Evolutionary conservation across 92 coral and sea anemone genomes (phyloP).

Genomic region (Desmophyllum pertusum): DNA sequence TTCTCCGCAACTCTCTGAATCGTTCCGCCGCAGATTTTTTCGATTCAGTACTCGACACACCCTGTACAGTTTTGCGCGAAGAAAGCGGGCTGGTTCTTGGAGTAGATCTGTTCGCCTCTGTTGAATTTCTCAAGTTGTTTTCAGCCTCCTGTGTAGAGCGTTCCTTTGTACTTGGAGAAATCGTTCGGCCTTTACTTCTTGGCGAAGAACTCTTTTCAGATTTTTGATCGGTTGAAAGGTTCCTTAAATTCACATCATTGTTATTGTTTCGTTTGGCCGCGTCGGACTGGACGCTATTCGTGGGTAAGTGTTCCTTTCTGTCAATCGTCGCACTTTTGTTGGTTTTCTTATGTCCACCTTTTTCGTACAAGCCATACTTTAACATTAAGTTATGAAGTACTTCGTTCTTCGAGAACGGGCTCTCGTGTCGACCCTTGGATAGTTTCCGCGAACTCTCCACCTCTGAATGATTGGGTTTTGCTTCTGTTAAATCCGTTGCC

Average conservation of each 20-base stretch:
- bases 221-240: neutral
- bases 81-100: neutral
- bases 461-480: slow-evolving; percentile 8
- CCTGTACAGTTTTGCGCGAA: neutral
- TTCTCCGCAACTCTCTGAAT: slow-evolving; percentile 35
- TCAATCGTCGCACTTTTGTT: neutral
- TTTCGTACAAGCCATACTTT: slow-evolving; percentile 88
- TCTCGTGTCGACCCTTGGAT: slow-evolving; percentile 25
- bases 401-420: slow-evolving; percentile 75
- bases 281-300: neutral
- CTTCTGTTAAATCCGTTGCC: slow-evolving; percentile 3
- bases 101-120: neutral
- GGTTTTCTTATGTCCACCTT: slow-evolving; percentile 14
- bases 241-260: neutral
- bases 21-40: slow-evolving; percentile 32
- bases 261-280: neutral
- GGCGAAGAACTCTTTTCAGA: neutral
- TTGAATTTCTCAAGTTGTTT: slow-evolving; percentile 14
- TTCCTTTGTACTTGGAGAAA: neutral
- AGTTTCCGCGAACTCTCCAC: slow-evolving; percentile 3
- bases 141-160: neutral
- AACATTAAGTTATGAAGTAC: slow-evolving; percentile 91
- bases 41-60: neutral
- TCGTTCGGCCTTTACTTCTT: neutral
- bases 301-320: neutral